Evolutionary conservation across 2,888 invertebrate genomes (phyloP).

Genomic region (Tiliacea aurago): DNA sequence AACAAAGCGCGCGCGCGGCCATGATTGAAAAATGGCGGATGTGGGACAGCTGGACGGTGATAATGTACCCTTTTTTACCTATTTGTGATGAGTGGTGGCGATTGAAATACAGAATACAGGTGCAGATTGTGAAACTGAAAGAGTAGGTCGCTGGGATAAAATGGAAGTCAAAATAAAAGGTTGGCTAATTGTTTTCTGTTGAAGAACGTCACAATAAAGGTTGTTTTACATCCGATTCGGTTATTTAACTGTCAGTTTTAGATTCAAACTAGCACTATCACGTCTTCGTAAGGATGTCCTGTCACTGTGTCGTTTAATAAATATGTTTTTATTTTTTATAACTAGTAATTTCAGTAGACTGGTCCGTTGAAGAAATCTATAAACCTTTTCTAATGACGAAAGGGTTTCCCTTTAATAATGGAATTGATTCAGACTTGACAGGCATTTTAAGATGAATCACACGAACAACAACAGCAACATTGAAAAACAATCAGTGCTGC

Average conservation of each 20-base stretch:
- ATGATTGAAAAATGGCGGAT: constrained; percentile 67
- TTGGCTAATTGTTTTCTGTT: background rate
- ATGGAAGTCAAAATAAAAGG: background rate
- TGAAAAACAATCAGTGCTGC: background rate
- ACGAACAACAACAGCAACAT: constrained; percentile 5
- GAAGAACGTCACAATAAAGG: background rate
- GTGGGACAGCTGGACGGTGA: constrained; percentile 57
- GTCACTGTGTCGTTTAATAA: no score
- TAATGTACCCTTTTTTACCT: constrained; percentile 13
- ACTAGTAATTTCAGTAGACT: no score
- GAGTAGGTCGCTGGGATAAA: constrained; percentile 22
- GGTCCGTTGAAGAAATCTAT: background rate
- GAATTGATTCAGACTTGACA: constrained; percentile 11
- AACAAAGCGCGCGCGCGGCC: constrained; percentile 61
- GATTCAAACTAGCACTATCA: no score
- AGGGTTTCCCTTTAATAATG: constrained; percentile 6
- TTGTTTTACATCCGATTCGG: background rate
- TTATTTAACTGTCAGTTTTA: no score
- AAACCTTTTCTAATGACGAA: background rate
- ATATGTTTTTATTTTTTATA: no score
- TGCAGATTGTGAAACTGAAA: constrained; percentile 18
- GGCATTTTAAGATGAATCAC: constrained; percentile 24
- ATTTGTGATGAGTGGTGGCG: constrained; percentile 43
- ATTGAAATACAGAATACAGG: constrained; percentile 31
- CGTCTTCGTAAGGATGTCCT: no score